phyloP scores from a whole-genome alignment of 2,113 vertebrate species.

The Hepsetus odoe region DNA sequence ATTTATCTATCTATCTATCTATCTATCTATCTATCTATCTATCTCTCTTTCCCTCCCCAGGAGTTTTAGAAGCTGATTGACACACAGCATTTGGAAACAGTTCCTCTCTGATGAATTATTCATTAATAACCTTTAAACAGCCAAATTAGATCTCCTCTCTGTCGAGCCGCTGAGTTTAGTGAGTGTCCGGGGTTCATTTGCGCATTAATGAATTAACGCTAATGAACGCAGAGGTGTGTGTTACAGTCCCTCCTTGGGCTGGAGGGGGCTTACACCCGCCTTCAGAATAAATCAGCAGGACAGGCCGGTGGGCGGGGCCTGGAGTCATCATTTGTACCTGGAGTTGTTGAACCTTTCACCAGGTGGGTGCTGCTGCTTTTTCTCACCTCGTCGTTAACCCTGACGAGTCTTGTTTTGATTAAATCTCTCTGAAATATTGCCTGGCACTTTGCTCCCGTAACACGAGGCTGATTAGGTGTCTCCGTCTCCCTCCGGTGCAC shows the following conservation, averaged over 20 bases:
- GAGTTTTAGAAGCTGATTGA: not conserved
- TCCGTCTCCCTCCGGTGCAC: slow-evolving; percentile 46
- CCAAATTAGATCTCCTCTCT: slow-evolving; percentile 42
- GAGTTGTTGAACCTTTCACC: not conserved
- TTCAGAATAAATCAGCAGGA: too few relatives aligned
- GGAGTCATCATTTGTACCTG: not conserved
- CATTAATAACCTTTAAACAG: slow-evolving; percentile 52
- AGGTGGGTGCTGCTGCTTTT: not conserved
- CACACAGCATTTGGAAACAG: slow-evolving; percentile 43
- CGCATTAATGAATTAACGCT: slow-evolving; percentile 52
- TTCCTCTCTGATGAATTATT: slow-evolving; percentile 46
- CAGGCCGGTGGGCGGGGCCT: too few relatives aligned
- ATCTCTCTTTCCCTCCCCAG: not conserved
- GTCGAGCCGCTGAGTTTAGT: slow-evolving; percentile 22
- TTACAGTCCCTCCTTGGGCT: too few relatives aligned
- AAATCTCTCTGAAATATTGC: slow-evolving; percentile 36
- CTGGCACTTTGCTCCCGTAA: slow-evolving; percentile 58
- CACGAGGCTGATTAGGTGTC: slow-evolving; percentile 57
- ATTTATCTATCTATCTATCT: too few relatives aligned
- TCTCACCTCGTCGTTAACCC: slow-evolving; percentile 21
- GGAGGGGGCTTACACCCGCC: too few relatives aligned
- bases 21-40: too few relatives aligned
- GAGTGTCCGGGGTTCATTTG: slow-evolving; percentile 47
- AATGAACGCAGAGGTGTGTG: too few relatives aligned
- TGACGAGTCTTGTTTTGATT: slow-evolving; percentile 37